Conservation (phyloP, 2,797 vertebrate genomes). For the Centropyge bicolor region DNA sequence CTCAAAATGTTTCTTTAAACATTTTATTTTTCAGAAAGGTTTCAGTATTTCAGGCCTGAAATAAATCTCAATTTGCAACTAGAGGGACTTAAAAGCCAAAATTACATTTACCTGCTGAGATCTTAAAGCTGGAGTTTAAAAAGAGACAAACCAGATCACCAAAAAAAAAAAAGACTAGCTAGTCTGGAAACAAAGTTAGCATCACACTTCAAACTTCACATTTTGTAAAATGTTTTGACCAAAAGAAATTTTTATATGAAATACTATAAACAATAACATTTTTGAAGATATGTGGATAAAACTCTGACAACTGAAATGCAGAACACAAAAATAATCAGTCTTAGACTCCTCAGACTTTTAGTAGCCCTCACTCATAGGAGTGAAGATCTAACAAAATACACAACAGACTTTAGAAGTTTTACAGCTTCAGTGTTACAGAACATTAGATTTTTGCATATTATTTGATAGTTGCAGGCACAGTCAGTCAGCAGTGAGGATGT, state of each 20-base stretch:
- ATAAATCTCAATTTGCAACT: constrained; percentile 17
- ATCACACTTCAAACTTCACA: constrained; percentile 38
- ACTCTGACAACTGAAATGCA: background rate
- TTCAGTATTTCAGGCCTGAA: constrained; percentile 10
- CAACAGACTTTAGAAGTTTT: background rate
- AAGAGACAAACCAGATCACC: constrained; percentile 29
- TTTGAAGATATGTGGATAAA: background rate
- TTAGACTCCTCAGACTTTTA: background rate
- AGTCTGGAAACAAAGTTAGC: constrained; percentile 6
- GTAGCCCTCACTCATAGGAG: background rate
- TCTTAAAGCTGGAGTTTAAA: constrained; percentile 40
- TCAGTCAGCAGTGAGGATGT: constrained; percentile 29
- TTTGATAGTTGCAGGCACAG: constrained; percentile 62
- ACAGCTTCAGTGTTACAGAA: constrained; percentile 17
- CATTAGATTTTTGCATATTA: constrained; percentile 22
- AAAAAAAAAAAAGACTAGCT: background rate
- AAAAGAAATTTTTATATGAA: constrained; percentile 16
- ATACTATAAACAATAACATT: constrained; percentile 21
- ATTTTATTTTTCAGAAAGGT: constrained; percentile 30
- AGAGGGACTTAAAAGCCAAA: background rate
- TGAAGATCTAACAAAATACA: constrained; percentile 3
- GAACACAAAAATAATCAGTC: background rate
- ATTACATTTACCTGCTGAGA: constrained; percentile 25
- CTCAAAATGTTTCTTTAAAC: background rate
- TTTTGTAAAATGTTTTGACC: constrained; percentile 22